Evolutionary conservation across 2,113 vertebrate species (phyloP), one percentile per base, ranked within the genome.

Genomic region (Oryzias woworae): DNA sequence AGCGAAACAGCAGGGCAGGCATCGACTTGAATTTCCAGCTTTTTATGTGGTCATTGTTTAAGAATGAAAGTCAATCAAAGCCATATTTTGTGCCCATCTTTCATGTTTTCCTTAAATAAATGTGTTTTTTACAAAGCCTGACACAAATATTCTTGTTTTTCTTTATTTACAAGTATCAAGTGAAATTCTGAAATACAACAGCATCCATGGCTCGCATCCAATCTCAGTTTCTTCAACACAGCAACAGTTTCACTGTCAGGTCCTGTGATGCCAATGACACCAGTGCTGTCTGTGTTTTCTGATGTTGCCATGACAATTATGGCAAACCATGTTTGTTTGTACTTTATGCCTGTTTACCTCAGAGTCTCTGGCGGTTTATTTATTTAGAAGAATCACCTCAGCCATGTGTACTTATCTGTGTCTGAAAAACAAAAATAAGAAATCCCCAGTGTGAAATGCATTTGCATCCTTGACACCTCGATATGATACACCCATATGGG

Each of bases 391-490:
- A 36, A 87, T 85, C 56, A 75, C 70, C 63, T 84, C 85, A 87
- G 70, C 73, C 84, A 62, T 90, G 85, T 78, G 81, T 74, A 66
- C 73, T 59, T 70, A 73, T 64, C 73, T 84, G 86, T 77, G 78
- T 86, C 82, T 69, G 78, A 75, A 88, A 92, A 91, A 89, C 86
- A 89, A 90, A 87, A 92, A 89, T 87, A 90, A 87, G 83, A 85
- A 75, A 49, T 83, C 87, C 85, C 89, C 13, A 1, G 85, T 64
- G 89, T 80, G 71, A 78, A 31, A 69, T 77, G 50, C 80, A 89
- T 88, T 90, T 91, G 85, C 78, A 82, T 79, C 72, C 60, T 73
- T 88, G 90, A 89, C 87, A 86, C 79, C 80, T 86, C 44, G 51
- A 73, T 77, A 47, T 69, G 81, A 71, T 62, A 73, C 53, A 65